Conservation (phyloP, 2,888 invertebrate genomes). For the Thymelicus acteon region DNA sequence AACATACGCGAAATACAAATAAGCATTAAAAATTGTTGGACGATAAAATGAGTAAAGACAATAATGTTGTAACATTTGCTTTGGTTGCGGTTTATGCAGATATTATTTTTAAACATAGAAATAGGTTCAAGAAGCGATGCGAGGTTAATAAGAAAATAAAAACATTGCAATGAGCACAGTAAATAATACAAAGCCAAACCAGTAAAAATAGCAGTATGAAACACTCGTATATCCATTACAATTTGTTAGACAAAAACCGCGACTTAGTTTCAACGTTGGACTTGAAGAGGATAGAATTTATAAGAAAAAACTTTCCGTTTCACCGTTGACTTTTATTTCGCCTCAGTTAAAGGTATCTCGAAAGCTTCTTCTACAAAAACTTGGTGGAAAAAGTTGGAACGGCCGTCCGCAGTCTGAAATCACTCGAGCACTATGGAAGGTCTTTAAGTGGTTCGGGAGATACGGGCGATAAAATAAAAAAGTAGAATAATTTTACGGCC, state of each 20-base stretch:
- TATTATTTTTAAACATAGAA: no score
- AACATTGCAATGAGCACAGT: background rate
- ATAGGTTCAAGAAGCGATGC: no score
- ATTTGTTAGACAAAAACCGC: slow-evolving; percentile 12
- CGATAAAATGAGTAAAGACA: no score
- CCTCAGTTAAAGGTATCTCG: slow-evolving; percentile 31
- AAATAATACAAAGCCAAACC: no score
- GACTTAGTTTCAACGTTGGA: slow-evolving; percentile 7
- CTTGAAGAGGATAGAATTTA: slow-evolving; percentile 20
- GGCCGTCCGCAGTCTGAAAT: slow-evolving; percentile 40
- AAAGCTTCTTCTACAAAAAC: slow-evolving; percentile 35
- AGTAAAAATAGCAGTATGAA: background rate
- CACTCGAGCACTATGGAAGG: slow-evolving; percentile 31
- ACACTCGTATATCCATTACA: background rate
- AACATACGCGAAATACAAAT: no score
- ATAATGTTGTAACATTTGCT: no score
- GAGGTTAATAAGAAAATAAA: background rate
- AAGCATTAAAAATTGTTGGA: no score
- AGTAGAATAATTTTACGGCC: background rate
- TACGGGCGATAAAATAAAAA: slow-evolving; percentile 9
- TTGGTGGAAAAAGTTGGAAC: slow-evolving; percentile 39
- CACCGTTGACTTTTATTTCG: slow-evolving; percentile 30
- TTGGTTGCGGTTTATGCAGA: no score
- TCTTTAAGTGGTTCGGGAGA: slow-evolving; percentile 34
- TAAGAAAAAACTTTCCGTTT: slow-evolving; percentile 18